Base-by-base conservation (phyloP, 2,113 vertebrate species). In the Syngnathoides biaculeatus region DNA sequence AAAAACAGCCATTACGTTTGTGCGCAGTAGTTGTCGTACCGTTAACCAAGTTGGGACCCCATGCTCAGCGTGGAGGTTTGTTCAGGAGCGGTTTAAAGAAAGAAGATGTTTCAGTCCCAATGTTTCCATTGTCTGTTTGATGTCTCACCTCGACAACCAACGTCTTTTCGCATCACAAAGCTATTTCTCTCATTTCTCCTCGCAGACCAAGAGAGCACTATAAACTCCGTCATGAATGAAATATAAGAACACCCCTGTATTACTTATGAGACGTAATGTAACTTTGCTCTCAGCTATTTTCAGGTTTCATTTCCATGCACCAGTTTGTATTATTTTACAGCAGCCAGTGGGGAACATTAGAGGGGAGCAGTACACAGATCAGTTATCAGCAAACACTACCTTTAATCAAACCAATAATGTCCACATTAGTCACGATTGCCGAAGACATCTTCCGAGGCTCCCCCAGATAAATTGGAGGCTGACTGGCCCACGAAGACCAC, bases 211-310 rank as follows among this genome's bases (percentile, higher is more conserved):
- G 72, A 77, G 55, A 72, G 50, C 19, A n/a, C 77, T 27, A 65
- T 79, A 76, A 87, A 86, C 77, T 82, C 71, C 72, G 83, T 80
- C 84, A 88, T 89, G 72, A 90, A 90, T 88, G 77, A 92, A 89
- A 89, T 85, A 90, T 85, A 84, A 87, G 81, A 75, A 64, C 80
- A 58, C 66, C 72, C 55, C 74, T 87, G 82, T 84, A 87, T 89
- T 89, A 90, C 87, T 87, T 86, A 89, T 87, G 83, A 86, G 87
- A 77, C 80, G 69, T 70, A 74, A 79, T 63, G 67, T 73, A 87
- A 87, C 82, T 87, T 83, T 83, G 84, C 87, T 77, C 77, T 53
- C 58, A 84, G 86, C 89, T 86, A 86, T 88, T 91, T 89, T 82
- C 83, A 77, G 82, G 73, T 83, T 86, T 69, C 62, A 83, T 87